Evolutionary conservation across 1,140 invertebrate genomes (phyloP).

Genomic region (Conus betulinus): DNA sequence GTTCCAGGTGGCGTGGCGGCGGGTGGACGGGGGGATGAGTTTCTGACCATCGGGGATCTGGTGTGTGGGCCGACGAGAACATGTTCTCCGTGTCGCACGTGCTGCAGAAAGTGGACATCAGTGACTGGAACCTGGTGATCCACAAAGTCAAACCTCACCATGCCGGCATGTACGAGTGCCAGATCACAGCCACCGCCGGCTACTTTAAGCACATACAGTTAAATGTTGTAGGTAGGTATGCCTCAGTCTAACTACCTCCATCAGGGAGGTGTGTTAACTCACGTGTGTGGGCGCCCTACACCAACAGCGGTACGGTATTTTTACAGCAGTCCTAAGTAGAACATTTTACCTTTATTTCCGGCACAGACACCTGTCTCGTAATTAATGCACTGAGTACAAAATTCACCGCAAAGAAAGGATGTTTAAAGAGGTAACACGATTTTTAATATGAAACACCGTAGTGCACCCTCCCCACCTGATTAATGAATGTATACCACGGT

Average conservation of each 20-base stretch:
- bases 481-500: no score
- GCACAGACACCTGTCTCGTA: no score
- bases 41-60: constrained; percentile 44
- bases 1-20: constrained; percentile 48
- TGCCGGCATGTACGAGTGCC: constrained; percentile 53
- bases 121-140: constrained; percentile 53
- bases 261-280: no score
- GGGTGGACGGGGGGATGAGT: constrained; percentile 43
- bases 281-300: no score
- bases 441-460: no score
- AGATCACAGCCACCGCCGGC: constrained; percentile 39
- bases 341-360: no score
- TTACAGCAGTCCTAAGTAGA: no score
- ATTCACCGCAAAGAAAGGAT: no score
- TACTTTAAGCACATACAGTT: constrained; percentile 44
- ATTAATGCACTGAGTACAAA: no score
- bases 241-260: neutral
- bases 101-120: constrained; percentile 38
- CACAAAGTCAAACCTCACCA: constrained; percentile 44
- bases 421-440: no score
- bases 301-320: no score
- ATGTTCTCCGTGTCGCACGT: constrained; percentile 29
- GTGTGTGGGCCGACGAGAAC: constrained; percentile 41
- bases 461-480: no score
- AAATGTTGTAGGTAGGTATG: constrained; percentile 52